Evolutionary conservation across 2,888 invertebrate genomes (phyloP).

Genomic region (Gymnosoma rotundatum): DNA sequence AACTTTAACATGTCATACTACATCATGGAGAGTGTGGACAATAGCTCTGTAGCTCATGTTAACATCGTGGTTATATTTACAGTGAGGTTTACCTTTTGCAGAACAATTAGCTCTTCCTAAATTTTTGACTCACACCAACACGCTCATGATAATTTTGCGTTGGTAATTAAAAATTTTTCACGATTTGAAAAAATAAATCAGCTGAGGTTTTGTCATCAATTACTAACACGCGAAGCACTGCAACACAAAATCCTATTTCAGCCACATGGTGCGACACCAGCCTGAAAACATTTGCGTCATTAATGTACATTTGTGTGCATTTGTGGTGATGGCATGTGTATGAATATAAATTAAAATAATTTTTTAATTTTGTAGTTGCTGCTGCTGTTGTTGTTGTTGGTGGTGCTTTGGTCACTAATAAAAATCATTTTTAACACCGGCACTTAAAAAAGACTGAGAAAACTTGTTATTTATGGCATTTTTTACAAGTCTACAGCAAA

Average conservation of each 20-base stretch:
- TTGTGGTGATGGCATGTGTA: constrained; percentile 47
- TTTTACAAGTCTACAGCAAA: neutral
- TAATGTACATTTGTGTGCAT: constrained; percentile 1
- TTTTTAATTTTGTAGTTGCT: constrained; percentile 6
- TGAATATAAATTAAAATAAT: constrained; percentile 55
- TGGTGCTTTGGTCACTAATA: constrained; percentile 27
- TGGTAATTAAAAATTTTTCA: neutral
- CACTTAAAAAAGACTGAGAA: constrained; percentile 3
- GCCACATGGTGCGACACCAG: constrained; percentile 34
- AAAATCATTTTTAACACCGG: constrained; percentile 10
- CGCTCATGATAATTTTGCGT: constrained; percentile 17
- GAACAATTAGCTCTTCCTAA: no score
- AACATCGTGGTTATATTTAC: no score
- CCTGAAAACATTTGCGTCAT: constrained; percentile 42
- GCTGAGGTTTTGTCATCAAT: neutral
- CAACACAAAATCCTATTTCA: constrained; percentile 39
- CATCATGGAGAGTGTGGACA: no score
- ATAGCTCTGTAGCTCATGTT: no score
- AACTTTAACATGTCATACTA: no score
- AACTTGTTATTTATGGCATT: constrained; percentile 41
- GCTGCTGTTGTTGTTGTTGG: constrained; percentile 11
- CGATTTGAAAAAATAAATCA: constrained; percentile 9
- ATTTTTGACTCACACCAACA: no score
- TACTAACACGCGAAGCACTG: constrained; percentile 7
- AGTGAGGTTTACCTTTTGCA: no score